Percentiles rank a stretch among this genome's conserved stretches.
Conservation (phyloP, 2,797 vertebrate genomes). For the Chiroxiphia lanceolata region DNA sequence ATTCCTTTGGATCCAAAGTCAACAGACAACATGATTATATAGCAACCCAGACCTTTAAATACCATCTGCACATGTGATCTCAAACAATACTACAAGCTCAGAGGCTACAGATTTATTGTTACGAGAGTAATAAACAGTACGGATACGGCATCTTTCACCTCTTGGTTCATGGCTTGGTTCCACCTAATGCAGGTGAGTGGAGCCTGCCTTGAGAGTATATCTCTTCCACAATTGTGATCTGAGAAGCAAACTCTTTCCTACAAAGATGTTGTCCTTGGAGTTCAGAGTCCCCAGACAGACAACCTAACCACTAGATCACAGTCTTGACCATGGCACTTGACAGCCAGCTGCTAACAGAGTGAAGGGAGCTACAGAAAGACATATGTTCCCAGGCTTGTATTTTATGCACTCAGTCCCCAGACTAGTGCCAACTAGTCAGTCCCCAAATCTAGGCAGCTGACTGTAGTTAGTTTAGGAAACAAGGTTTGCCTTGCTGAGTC, state of each 20-base stretch:
- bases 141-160: not conserved
- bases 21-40: not conserved
- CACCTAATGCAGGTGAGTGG: not conserved
- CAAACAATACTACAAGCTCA: not conserved
- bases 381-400: not conserved
- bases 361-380: not conserved
- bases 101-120: not conserved
- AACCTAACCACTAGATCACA: not conserved
- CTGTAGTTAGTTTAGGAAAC: not conserved
- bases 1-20: slow-evolving; percentile 12
- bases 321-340: not conserved
- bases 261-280: not conserved
- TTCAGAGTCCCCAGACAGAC: not conserved
- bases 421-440: not conserved
- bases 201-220: not conserved
- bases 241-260: not conserved
- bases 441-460: not conserved
- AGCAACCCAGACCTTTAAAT: not conserved
- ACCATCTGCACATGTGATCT: not conserved
- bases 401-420: not conserved
- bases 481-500: not conserved
- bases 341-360: not conserved
- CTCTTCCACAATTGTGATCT: not conserved
- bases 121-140: not conserved
- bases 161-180: not conserved